phyloP scores from a whole-genome alignment of 2,113 vertebrate species.

The Ailuropoda melanoleuca region DNA sequence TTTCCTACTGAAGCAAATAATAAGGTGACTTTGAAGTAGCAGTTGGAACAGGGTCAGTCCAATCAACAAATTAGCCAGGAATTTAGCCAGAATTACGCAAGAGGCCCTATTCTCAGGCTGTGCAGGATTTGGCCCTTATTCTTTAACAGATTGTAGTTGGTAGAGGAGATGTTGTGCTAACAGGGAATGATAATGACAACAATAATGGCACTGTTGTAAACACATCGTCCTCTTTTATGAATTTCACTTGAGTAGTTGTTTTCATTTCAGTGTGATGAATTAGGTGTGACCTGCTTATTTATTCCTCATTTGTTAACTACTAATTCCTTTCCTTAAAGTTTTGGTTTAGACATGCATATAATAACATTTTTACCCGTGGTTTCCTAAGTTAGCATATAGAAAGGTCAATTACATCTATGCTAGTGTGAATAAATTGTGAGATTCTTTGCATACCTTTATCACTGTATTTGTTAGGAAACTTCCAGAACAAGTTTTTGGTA shows the following conservation, averaged over 20 bases:
- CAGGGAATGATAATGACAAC: neutral
- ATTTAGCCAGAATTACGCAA: neutral
- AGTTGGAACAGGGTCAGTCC: neutral
- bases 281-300: neutral
- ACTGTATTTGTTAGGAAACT: neutral
- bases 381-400: neutral
- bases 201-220: neutral
- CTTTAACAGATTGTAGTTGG: neutral
- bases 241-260: neutral
- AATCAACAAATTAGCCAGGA: conserved; percentile 3
- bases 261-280: neutral
- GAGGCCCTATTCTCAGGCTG: neutral
- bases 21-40: conserved; percentile 26
- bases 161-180: neutral
- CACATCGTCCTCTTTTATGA: neutral
- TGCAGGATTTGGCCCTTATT: neutral
- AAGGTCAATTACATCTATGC: neutral
- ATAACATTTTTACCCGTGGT: neutral
- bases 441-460: neutral
- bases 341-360: neutral
- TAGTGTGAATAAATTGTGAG: neutral
- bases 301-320: neutral
- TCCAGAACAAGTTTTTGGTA: neutral
- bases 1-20: neutral
- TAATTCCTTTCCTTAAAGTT: neutral